Evolutionary conservation across 2,797 vertebrate genomes (phyloP), one percentile per base, ranked within the genome.

Genomic region (Lagocephalus sceleratus): DNA sequence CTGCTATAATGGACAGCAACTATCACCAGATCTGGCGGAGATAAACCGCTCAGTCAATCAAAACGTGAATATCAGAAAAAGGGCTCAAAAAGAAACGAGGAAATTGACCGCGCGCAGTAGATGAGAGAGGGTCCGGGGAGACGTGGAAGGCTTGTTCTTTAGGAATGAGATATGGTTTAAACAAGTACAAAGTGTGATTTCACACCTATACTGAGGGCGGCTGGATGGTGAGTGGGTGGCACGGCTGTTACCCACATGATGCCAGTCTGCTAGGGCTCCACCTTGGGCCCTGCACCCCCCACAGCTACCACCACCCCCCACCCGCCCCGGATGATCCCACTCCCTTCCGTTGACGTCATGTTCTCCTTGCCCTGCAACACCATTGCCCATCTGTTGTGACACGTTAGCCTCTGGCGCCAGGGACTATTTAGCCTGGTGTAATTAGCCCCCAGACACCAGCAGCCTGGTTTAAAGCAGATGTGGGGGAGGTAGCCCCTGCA

Each of bases 391-490:
- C 88, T 92, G 90, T 82, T 89, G 73, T 78, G 76, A 73, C 81
- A 80, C 78, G 81, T 85, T 85, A 87, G 82, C 85, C 81, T 66
- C 78, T 81, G 86, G 86, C 86, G 78, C 84, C 66, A 68, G 87
- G 87, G 89, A 88, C 84, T 82, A 85, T 81, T 87, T 90, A 87
- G 81, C 82, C 85, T 53, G 73, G 68, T 70, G 75, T 91, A 90
- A 92, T 90, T 90, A 90, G 90, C 87, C 89, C 86, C 90, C 81
- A 88, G 87, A 90, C 82, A 79, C 86, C 80, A 61, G 81, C 88
- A 82, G 87, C 82, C 77, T 84, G 87, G 75, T 85, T 88, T 89
- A 81, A 87, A 88, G 89, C 88, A 90, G 90, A 90, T 89, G 88
- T 87, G 83, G 85, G 83, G 83, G 84, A 81, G 78, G 87, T 73